Conservation (phyloP, 1,140 invertebrate genomes). For the Meloidogyne chitwoodi region DNA sequence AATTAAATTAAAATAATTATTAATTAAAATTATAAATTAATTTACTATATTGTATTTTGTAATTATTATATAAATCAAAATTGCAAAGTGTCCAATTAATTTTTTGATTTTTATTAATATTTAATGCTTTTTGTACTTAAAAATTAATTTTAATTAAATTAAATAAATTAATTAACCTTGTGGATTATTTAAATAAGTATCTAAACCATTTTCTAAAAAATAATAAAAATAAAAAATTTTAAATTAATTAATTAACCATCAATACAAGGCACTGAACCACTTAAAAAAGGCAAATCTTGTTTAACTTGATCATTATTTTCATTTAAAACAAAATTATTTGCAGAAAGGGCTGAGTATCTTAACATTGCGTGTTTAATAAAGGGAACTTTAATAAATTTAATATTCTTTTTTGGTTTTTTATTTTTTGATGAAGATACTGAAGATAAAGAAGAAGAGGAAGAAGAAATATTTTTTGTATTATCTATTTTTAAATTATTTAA, state of each 20-base stretch:
- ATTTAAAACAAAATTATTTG: neutral
- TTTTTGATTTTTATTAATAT: neutral
- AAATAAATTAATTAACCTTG: neutral
- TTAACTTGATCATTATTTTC: neutral
- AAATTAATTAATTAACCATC: neutral
- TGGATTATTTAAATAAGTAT: neutral
- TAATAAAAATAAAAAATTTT: neutral
- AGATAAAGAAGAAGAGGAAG: too few relatives aligned
- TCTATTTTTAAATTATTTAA: neutral
- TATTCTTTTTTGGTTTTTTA: too few relatives aligned
- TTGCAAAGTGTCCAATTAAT: neutral
- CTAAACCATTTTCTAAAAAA: neutral
- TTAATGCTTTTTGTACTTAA: neutral
- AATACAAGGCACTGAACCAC: neutral
- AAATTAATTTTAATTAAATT: neutral
- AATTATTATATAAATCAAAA: conserved; percentile 5
- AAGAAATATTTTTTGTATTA: too few relatives aligned
- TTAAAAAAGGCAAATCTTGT: neutral
- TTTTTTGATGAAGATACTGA: too few relatives aligned
- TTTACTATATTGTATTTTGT: conserved; percentile 50
- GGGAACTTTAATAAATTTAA: too few relatives aligned
- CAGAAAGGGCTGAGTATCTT: too few relatives aligned
- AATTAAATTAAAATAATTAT: neutral
- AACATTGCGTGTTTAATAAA: too few relatives aligned
- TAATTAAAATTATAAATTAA: too few relatives aligned